These are phyloP conservation scores for Pelodytes ibericus DNA, from an alignment of 2,797 vertebrate genomes.

Conservation along the genomic window DNA sequence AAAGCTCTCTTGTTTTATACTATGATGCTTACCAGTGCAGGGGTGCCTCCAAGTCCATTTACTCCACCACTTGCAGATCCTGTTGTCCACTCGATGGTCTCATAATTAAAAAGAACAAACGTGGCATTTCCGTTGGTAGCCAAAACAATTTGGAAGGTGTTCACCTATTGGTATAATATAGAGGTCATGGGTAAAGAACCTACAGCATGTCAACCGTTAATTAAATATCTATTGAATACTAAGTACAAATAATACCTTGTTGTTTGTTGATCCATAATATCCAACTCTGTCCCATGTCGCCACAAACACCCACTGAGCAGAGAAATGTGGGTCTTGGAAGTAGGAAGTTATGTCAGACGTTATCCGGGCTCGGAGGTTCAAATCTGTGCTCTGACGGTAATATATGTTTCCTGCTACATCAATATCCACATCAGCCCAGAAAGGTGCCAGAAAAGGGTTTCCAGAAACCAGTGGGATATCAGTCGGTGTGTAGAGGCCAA, in stretches of 20 bases:
- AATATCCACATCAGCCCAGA: constrained; percentile 42
- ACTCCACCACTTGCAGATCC: background rate
- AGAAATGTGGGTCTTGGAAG: constrained; percentile 10
- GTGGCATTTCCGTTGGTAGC: background rate
- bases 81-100: constrained; percentile 25
- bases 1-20: too few relatives aligned
- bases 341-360: constrained; percentile 17
- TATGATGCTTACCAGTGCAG: constrained; percentile 14
- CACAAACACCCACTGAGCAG: constrained; percentile 15
- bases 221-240: background rate
- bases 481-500: background rate
- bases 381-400: constrained; percentile 17
- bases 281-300: constrained; percentile 17
- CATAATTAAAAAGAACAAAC: constrained; percentile 24
- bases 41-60: constrained; percentile 28
- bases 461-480: background rate
- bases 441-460: constrained; percentile 17
- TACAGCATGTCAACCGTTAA: background rate
- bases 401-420: background rate
- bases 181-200: background rate
- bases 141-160: constrained; percentile 24
- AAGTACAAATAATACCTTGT: constrained; percentile 1
- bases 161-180: background rate
- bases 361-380: background rate
- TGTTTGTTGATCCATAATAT: background rate